Conservation (phyloP, 2,113 vertebrate genomes). For the Micromys minutus region DNA sequence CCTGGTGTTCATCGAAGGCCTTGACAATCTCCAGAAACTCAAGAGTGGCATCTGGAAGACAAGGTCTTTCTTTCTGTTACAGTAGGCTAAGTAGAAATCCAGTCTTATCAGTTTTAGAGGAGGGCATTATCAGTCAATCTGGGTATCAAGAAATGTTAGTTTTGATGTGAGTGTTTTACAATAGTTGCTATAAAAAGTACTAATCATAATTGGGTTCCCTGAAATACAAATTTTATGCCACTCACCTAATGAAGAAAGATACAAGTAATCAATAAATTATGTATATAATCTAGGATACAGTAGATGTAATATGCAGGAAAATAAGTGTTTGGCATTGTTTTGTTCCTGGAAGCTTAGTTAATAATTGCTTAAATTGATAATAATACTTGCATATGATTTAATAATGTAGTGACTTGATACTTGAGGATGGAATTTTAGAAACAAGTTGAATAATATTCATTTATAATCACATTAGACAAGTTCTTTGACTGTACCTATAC, state of each 20-base stretch:
- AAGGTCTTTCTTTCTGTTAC: neutral
- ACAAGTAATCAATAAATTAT: neutral
- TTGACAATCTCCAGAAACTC: neutral
- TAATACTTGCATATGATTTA: constrained; percentile 13
- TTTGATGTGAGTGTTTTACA: neutral
- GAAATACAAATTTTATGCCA: neutral
- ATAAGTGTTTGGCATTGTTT: neutral
- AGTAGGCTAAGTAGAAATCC: neutral
- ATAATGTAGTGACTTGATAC: neutral
- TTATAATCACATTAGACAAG: constrained; percentile 60
- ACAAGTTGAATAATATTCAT: constrained; percentile 67
- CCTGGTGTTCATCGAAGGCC: neutral
- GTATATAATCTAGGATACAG: neutral
- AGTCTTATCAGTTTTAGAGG: neutral
- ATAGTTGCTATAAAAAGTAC: neutral
- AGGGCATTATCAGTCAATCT: neutral
- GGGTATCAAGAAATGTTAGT: neutral
- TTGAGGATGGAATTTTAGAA: constrained; percentile 29
- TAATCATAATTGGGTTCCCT: too few relatives aligned
- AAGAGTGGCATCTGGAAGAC: neutral
- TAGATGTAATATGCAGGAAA: neutral
- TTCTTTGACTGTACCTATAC: constrained; percentile 46
- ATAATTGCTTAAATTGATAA: constrained; percentile 9
- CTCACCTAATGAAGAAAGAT: neutral
- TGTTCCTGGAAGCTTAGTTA: neutral